A percentile compares a stretch with the other conserved stretches of the same genome.
phyloP scores from a whole-genome alignment of 2,888 invertebrate genomes.

The Sphinx pinastri region DNA sequence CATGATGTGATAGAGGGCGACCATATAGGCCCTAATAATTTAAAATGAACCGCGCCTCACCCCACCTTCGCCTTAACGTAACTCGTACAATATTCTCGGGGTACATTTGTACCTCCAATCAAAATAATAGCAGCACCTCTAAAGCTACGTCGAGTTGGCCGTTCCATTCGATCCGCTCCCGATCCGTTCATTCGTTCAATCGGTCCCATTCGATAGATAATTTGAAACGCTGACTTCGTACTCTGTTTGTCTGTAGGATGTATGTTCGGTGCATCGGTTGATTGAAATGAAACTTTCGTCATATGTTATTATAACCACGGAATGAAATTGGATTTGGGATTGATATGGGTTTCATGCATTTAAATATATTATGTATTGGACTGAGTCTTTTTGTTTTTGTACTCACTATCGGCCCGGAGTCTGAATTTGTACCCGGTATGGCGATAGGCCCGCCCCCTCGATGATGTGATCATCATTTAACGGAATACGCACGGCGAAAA shows the following conservation, averaged over 20 bases:
- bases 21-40: not conserved
- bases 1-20: too few species aligned
- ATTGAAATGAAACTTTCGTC: conserved; percentile 25
- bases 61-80: conserved; percentile 39
- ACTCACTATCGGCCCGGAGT: too few species aligned
- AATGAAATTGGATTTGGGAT: not conserved
- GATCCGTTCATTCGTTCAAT: conserved; percentile 51
- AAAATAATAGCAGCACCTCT: conserved; percentile 53
- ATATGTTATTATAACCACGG: not conserved
- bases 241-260: conserved; percentile 60
- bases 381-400: too few species aligned
- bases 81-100: conserved; percentile 46
- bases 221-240: conserved; percentile 57
- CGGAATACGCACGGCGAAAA: too few species aligned
- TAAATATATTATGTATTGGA: not conserved
- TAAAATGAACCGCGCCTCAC: conserved; percentile 27
- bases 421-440: too few species aligned
- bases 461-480: too few species aligned
- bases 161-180: conserved; percentile 51
- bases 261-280: conserved; percentile 42
- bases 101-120: conserved; percentile 49
- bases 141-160: conserved; percentile 49
- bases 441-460: too few species aligned
- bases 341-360: not conserved
- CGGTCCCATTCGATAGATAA: conserved; percentile 49